Evolutionary conservation across 2,888 invertebrate species (phyloP), one percentile per base, ranked within the genome.

Genomic region (Eutolmus rufibarbis): DNA sequence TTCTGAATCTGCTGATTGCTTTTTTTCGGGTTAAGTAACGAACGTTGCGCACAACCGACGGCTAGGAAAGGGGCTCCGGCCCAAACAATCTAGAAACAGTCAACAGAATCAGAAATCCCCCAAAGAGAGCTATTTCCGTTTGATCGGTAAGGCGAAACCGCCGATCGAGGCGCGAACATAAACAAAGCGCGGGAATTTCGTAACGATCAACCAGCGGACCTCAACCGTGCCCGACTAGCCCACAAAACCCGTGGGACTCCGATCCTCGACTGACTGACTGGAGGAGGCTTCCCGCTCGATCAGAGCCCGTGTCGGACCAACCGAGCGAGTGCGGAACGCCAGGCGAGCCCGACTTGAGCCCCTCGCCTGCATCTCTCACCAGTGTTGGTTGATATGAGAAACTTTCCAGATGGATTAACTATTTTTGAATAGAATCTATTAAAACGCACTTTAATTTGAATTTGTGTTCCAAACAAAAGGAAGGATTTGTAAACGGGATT

Each of bases 181-280:
- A 79, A 28, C 51, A 51, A 79, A 51, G 8, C 51, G 46, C 46
- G 28, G 51, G 51, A 51, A 79, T 51, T 82, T 57, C 31, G 51
- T 19, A 66, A 78, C 40, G 43, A 37, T 2, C 37, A 37, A 82
- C 66, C 12, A 40, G 40, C 40, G 40, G 12, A 40, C 40, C 16
- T 46, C 57, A 19, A 34, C 76, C 23, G 37, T 40, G 66, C 9
- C n/a, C 79, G 51, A 51, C 23, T 78, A 40, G 40, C 31, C 79
- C n/a, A 14, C 43, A 28, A 51, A 78, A 82, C 56, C 82, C n/a
- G 37, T 37, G 57, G 57, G 57, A 66, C 82, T 37, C 28, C 34
- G 40, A 37, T 31, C 51, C 57, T 51, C 56, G 57, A 82, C 82
- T 82, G 82, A 81, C 23, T 12, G 43, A 78, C 78, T 78, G 57